Percentiles rank a stretch among this genome's conserved stretches.
These are phyloP conservation scores for Diplodus sargus DNA, from an alignment of 2,797 vertebrate genomes.

Conservation along the genomic window DNA sequence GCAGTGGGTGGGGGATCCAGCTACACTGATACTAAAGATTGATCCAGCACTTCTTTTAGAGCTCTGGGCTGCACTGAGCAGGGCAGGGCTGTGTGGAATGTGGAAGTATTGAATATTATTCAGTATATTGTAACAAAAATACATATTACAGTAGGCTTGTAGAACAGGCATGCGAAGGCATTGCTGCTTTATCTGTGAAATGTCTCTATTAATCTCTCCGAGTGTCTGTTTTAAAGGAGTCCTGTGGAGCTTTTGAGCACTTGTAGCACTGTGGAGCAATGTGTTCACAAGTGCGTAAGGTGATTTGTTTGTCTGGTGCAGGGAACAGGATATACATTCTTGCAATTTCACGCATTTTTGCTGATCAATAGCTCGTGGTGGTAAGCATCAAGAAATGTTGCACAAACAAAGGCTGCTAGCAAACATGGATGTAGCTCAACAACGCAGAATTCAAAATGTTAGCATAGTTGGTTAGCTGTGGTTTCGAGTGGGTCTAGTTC, in stretches of 20 bases:
- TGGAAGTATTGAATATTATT: constrained; percentile 38
- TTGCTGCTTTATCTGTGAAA: constrained; percentile 39
- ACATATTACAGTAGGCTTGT: constrained; percentile 29
- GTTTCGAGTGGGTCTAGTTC: too few species aligned
- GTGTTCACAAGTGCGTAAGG: background rate
- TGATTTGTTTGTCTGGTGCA: background rate
- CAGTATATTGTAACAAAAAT: constrained; percentile 34
- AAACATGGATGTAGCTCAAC: background rate
- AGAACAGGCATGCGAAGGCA: constrained; percentile 52
- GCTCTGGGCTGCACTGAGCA: constrained; percentile 63
- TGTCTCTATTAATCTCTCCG: constrained; percentile 16
- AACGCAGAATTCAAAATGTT: background rate
- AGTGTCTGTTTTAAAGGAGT: constrained; percentile 33
- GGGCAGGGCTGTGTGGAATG: constrained; percentile 35
- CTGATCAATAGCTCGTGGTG: too few species aligned
- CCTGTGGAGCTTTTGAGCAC: constrained; percentile 31
- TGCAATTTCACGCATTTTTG: background rate
- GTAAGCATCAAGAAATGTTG: background rate
- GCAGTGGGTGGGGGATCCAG: constrained; percentile 45
- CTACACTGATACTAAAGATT: constrained; percentile 48
- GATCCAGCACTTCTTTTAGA: constrained; percentile 40
- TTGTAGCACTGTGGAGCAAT: background rate
- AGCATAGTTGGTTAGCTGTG: too few species aligned
- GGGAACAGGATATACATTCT: background rate
- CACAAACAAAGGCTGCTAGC: background rate